Base-by-base conservation (phyloP, 2,113 vertebrate genomes). In the Hassar affinis region DNA sequence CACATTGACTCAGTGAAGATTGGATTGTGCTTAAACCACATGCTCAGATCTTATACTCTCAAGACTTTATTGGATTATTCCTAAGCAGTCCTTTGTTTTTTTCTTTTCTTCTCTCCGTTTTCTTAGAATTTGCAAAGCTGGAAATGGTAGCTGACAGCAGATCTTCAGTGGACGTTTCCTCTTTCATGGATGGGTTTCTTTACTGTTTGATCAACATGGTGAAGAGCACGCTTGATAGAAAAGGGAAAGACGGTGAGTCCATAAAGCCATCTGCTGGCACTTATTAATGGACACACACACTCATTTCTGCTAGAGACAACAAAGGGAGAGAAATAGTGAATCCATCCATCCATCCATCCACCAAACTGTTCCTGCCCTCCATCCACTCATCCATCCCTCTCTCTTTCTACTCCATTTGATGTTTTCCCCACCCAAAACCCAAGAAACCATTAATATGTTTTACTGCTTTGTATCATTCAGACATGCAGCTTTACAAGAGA, bases 101-200 rank as follows among this genome's bases (percentile, higher is more conserved):
- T 79, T 59, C 38, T 12, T 52, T 49, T 15, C 12, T 10, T 51
- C 11, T 51, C 15, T 76, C 33, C n/a, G 27, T n/a, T 59, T 75
- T 86, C 84, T 75, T 78, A 99, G 97, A 96, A 92, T 97, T 99
- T 66, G 94, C 96, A 25, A 93, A 92, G 86, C 91, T 94, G 77
- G 96, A 96, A 74, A 89, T 86, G 87, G 88, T 93, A 88, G 93
- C 90, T 27, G 95, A 96, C 87, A 93, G 88, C 62, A 85, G 90
- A 49, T 91, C 91, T 75, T 89, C 86, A 83, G 92, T 94, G 4
- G 94, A 96, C 17, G 85, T 88, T 22, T 88, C 91, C 1, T 90
- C 88, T 71, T 99, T 98, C 91, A 95, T 98, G 88, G 96, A 96
- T 84, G 97, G 97, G 82, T 98, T 96, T 93, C 92, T 99, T 80